phyloP scores from a whole-genome alignment of 2,113 vertebrate species.

The Gallinago undulata region DNA sequence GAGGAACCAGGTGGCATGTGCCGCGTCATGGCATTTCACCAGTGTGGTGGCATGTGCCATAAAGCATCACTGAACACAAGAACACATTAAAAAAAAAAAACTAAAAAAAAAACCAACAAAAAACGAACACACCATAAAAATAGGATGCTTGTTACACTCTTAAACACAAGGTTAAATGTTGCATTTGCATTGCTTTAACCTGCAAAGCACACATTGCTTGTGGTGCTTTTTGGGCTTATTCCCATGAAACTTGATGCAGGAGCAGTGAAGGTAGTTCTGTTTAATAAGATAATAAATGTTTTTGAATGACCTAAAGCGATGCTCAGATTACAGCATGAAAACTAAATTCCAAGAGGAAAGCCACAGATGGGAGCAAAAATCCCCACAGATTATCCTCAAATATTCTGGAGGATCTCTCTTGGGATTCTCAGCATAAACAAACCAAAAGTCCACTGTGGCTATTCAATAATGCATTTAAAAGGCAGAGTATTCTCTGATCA shows the following conservation, averaged over 20 bases:
- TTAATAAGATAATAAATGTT: neutral
- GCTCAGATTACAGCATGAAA: neutral
- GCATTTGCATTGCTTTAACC: neutral
- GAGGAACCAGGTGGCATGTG: neutral
- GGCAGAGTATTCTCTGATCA: neutral
- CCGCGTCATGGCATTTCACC: conserved; percentile 26
- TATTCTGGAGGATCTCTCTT: neutral
- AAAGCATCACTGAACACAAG: neutral
- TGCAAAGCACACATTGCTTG: rapidly evolving
- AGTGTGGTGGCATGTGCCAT: neutral
- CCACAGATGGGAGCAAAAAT: conserved; percentile 17
- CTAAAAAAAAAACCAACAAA: too few species aligned
- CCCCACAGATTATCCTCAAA: conserved; percentile 11
- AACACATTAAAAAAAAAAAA: rapidly evolving
- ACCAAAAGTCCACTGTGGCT: neutral
- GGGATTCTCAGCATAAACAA: neutral
- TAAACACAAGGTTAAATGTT: neutral
- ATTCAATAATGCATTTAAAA: neutral
- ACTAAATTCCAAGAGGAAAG: conserved; percentile 13
- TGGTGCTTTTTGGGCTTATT: neutral
- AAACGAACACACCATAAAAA: neutral
- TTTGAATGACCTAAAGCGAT: neutral
- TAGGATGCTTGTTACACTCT: neutral
- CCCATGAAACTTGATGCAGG: neutral
- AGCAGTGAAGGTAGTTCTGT: neutral